phyloP scores from a whole-genome alignment of 2,113 vertebrate genomes.

The Tor tambroides region DNA sequence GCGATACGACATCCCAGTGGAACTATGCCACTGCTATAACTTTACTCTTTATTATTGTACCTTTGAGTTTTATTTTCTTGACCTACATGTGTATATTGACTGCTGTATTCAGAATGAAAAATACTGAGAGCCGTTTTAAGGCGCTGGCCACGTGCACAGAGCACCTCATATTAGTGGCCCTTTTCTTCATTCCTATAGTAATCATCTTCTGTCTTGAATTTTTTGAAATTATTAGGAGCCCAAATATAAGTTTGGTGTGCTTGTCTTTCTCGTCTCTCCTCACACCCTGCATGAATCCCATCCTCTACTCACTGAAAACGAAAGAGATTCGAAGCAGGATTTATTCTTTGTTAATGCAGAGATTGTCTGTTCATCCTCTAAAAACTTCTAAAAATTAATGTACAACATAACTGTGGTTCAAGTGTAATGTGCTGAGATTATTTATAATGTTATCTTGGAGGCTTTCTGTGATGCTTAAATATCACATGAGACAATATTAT shows the following conservation, averaged over 20 bases:
- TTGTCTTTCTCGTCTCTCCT: slow-evolving; percentile 70
- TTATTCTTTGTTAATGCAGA: slow-evolving; percentile 40
- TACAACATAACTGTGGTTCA: neutral
- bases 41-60: slow-evolving; percentile 1
- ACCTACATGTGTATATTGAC: slow-evolving; percentile 68
- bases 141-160: slow-evolving; percentile 70
- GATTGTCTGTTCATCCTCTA: slow-evolving; percentile 22
- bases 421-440: neutral
- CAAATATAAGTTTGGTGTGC: slow-evolving; percentile 60
- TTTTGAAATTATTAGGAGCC: slow-evolving; percentile 45
- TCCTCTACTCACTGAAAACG: slow-evolving; percentile 74
- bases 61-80: slow-evolving; percentile 62
- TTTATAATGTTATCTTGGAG: neutral
- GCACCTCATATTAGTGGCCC: slow-evolving; percentile 69
- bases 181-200: slow-evolving; percentile 70
- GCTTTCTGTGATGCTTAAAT: neutral
- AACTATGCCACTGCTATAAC: neutral
- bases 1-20: slow-evolving; percentile 67
- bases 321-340: slow-evolving; percentile 67
- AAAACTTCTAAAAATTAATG: neutral
- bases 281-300: slow-evolving; percentile 72
- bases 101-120: slow-evolving; percentile 71
- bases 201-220: slow-evolving; percentile 55
- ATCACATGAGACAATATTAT: too few species aligned
- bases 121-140: slow-evolving; percentile 57